Evolutionary conservation across 2,888 invertebrate species (phyloP).

Genomic region (Stictocephala bisonia): DNA sequence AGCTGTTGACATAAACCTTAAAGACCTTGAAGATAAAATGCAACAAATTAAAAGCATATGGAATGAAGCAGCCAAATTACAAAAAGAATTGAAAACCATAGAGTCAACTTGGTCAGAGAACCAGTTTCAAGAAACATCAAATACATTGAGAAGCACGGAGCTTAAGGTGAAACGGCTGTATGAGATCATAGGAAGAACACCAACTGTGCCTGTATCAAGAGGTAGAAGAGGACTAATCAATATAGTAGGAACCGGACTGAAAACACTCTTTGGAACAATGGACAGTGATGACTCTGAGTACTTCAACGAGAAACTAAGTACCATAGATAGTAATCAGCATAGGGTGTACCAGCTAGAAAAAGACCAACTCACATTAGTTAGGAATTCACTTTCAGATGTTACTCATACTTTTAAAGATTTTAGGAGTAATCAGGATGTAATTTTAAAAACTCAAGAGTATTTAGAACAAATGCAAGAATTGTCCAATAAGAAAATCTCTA

Average conservation of each 20-base stretch:
- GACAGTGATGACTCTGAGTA: not conserved
- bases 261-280: not conserved
- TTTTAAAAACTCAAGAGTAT: no score
- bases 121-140: not conserved
- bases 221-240: conserved; percentile 1
- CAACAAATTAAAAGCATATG: not conserved
- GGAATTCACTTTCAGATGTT: no score
- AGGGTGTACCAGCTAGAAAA: no score
- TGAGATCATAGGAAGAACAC: not conserved
- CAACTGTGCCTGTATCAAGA: not conserved
- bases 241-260: not conserved
- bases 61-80: not conserved
- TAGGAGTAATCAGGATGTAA: no score
- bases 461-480: no score
- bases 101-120: not conserved
- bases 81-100: not conserved
- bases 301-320: not conserved
- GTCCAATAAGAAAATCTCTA: no score
- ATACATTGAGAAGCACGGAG: not conserved
- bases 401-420: no score
- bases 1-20: not conserved
- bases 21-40: not conserved
- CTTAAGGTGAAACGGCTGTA: not conserved
- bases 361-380: no score
- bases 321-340: no score